phyloP scores from a whole-genome alignment of 2,888 invertebrate genomes.

The Arctia plantaginis region DNA sequence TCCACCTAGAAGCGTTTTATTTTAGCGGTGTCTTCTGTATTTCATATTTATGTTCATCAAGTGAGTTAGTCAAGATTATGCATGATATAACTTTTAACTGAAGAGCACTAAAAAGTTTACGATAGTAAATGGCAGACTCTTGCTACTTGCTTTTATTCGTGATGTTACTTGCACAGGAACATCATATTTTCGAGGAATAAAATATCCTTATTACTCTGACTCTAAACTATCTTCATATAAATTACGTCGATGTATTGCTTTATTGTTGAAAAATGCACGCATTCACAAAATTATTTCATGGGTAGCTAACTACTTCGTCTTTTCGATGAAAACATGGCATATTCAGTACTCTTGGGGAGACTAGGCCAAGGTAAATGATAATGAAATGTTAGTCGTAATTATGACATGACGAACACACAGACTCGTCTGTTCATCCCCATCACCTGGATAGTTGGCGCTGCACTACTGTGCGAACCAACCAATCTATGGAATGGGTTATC shows the following conservation, averaged over 20 bases:
- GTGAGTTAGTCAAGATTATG: neutral
- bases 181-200: neutral
- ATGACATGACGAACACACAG: neutral
- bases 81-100: slow-evolving; percentile 10
- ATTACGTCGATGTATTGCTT: neutral
- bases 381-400: neutral
- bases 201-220: neutral
- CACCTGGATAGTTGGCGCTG: no score
- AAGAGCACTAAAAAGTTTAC: neutral
- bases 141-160: neutral
- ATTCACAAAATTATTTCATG: no score
- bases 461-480: no score
- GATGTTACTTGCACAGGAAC: neutral
- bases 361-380: neutral
- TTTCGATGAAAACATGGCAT: neutral
- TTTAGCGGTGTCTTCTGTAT: slow-evolving; percentile 13
- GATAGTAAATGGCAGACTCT: neutral
- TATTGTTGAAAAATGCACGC: neutral
- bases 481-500: no score
- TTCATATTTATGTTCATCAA: slow-evolving; percentile 26
- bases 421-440: no score
- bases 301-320: no score
- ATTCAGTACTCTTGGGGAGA: neutral
- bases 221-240: no score
- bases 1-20: slow-evolving; percentile 62